phyloP scores from a whole-genome alignment of 2,797 vertebrate genomes.

The Syncerus caffer region DNA sequence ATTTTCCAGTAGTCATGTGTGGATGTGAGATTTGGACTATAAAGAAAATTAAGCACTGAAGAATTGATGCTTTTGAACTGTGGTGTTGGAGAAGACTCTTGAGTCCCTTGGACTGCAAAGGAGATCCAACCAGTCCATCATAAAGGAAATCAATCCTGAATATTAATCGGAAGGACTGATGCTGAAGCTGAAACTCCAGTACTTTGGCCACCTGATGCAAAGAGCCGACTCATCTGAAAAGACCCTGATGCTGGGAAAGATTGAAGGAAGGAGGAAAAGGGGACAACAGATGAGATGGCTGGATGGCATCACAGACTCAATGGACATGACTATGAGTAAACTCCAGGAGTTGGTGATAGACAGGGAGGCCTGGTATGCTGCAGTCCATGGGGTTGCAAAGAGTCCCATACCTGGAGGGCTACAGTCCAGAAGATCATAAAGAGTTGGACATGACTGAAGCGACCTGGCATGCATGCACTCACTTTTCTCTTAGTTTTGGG shows the following conservation, averaged over 20 bases:
- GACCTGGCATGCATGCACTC: neutral
- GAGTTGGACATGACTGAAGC: neutral
- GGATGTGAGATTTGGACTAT: neutral
- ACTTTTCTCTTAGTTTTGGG: neutral
- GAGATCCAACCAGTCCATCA: neutral
- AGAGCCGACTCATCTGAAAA: fast-evolving
- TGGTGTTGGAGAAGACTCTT: neutral
- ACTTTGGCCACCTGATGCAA: neutral
- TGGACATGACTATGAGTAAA: neutral
- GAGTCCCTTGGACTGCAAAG: neutral
- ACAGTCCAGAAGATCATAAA: neutral
- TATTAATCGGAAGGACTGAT: neutral
- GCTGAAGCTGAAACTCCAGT: neutral
- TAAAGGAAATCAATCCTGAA: neutral
- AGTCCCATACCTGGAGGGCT: neutral
- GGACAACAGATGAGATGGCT: neutral
- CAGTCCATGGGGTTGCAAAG: neutral
- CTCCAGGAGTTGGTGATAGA: neutral
- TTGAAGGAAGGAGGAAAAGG: neutral
- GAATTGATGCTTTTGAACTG: neutral
- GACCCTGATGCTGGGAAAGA: neutral
- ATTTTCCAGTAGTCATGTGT: neutral
- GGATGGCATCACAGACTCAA: neutral
- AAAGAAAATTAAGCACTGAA: neutral
- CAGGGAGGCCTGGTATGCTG: neutral